These are phyloP conservation scores for Clitarchus hookeri DNA, from an alignment of 2,888 invertebrate species.

Conservation along the genomic window DNA sequence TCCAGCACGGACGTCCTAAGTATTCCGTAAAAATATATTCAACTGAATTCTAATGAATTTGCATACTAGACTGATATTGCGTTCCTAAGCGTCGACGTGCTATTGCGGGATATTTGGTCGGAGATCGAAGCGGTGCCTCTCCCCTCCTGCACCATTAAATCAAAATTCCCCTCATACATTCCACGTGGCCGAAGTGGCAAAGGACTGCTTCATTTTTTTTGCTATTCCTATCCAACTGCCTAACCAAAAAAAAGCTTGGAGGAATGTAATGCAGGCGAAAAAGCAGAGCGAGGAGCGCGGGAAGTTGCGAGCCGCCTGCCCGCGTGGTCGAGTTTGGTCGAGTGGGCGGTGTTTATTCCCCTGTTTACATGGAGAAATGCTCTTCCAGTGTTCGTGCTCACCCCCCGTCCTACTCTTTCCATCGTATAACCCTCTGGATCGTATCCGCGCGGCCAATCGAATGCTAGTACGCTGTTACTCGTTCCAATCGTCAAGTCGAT, in stretches of 20 bases:
- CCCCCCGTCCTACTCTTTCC: too few relatives aligned
- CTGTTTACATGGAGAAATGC: too few relatives aligned
- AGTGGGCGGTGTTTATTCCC: too few relatives aligned
- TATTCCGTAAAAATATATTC: neutral
- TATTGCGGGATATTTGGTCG: neutral
- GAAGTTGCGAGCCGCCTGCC: too few relatives aligned
- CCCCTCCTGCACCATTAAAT: too few relatives aligned
- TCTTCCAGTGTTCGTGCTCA: too few relatives aligned
- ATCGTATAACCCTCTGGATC: too few relatives aligned
- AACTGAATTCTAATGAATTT: neutral
- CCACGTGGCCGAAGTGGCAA: neutral
- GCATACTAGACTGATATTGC: neutral
- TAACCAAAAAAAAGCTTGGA: neutral
- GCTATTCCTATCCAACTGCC: neutral
- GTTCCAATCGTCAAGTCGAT: too few relatives aligned
- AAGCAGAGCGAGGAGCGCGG: too few relatives aligned
- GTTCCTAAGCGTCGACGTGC: neutral
- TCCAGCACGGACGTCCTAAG: neutral
- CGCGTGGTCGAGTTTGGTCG: too few relatives aligned
- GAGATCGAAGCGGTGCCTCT: neutral
- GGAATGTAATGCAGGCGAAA: neutral
- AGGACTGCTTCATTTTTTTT: neutral
- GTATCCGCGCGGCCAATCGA: too few relatives aligned
- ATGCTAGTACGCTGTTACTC: too few relatives aligned
- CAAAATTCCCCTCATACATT: neutral